A percentile compares a stretch with the other conserved stretches of the same genome.
These are phyloP conservation scores for Halichondria panicea DNA, from an alignment of 37 sponge, comb jelly and placozoan species.

Conservation along the genomic window DNA sequence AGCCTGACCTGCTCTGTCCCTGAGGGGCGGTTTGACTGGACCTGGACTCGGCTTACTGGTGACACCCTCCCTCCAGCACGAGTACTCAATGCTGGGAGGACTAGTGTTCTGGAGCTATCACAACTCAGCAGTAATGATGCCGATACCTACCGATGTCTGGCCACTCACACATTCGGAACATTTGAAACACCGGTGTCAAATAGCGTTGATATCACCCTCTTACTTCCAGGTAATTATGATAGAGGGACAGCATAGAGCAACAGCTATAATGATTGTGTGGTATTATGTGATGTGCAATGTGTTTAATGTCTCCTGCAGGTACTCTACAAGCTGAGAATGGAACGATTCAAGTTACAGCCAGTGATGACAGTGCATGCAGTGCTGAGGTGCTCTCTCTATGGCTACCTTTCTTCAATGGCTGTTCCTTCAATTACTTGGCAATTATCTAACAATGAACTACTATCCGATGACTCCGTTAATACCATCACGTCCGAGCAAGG, in stretches of 20 bases:
- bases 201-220: no score
- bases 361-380: neutral
- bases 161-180: no score
- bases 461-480: neutral
- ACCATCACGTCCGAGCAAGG: constrained; percentile 5
- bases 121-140: constrained; percentile 1
- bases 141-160: constrained; percentile 12
- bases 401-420: constrained; percentile 11
- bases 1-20: constrained; percentile 39
- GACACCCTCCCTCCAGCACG: neutral
- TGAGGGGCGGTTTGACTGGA: constrained; percentile 29
- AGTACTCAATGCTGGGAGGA: constrained; percentile 23
- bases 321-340: no score
- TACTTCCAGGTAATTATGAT: no score
- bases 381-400: constrained; percentile 8
- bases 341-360: no score
- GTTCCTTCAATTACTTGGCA: neutral
- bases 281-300: no score
- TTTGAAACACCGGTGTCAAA: no score
- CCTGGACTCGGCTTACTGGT: constrained; percentile 18
- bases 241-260: no score
- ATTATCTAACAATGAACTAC: no score
- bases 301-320: no score
- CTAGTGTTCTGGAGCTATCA: constrained; percentile 9
- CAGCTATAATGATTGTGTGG: no score